Evolutionary conservation across 2,888 invertebrate genomes (phyloP), one percentile per base, ranked within the genome.

Genomic region (Metalampra italica): DNA sequence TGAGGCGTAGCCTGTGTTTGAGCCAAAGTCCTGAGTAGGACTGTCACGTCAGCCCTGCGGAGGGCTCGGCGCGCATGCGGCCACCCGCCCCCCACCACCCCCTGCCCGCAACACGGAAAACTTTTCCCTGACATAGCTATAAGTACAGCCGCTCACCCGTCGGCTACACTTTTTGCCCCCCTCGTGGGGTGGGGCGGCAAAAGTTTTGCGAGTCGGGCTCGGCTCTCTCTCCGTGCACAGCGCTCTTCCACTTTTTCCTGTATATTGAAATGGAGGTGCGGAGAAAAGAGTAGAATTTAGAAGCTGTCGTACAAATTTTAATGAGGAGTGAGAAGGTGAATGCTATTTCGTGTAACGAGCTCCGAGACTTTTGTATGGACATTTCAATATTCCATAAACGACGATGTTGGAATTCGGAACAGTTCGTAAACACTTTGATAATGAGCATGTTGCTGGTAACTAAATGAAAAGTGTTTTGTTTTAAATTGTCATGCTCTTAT

Each of bases 241-340:
- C 78, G 86, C 88, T 87, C 86, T 85, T 87, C 85, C 82, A 88
- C 83, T 89, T 89, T 89, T 88, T 88, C 88, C 88, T 87, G 87
- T 88, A 86, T 84, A 88, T 88, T 88, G 88, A 88, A 89, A 88
- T 85, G 86, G 85, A 89, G 87, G 88, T 85, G 83, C 85, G 77
- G 85, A 86, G 87, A 87, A 87, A 86, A 88, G 87, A 86, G 86
- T 87, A 85, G 85, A 87, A 86, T 88, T 89, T 87, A 88, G 87
- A 86, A 76, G 84, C 82, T 84, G 82, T 82, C 84, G 86, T 81
- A 81, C 85, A 88, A 86, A 88, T 87, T 88, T 87, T 89, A 88
- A 89, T 88, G 88, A 88, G 85, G 79, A 86, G 78, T 79, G 82
- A 77, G 82, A 80, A 82, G 81, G 79, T 80, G 77, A 75, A 78